Conservation (phyloP, 64 coral and sea anemone genomes). For the Porites australiensis region DNA sequence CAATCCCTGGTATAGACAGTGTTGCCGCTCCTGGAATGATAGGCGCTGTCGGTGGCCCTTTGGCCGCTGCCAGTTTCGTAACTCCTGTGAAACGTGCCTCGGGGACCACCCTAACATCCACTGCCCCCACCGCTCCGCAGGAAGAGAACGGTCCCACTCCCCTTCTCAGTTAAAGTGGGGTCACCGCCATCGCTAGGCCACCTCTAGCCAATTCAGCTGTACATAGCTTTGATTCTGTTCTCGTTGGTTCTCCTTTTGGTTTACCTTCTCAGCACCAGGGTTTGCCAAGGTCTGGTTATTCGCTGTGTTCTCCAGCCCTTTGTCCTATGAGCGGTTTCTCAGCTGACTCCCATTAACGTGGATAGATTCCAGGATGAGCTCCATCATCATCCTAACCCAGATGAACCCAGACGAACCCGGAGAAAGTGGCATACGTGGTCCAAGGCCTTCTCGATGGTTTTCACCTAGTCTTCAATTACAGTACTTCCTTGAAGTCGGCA, state of each 20-base stretch:
- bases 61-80: background rate
- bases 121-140: background rate
- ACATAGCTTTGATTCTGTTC: background rate
- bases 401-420: no score
- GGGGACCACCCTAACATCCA: background rate
- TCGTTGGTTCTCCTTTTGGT: background rate
- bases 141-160: background rate
- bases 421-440: background rate
- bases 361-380: background rate
- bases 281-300: background rate
- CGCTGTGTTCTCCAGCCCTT: background rate
- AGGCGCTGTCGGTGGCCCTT: background rate
- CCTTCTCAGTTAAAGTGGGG: background rate
- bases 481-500: background rate
- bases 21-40: background rate
- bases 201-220: background rate
- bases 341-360: background rate
- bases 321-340: background rate
- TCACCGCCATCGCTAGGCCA: background rate
- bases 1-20: background rate
- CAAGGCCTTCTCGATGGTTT: background rate
- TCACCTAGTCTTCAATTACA: background rate
- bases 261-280: background rate
- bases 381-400: background rate
- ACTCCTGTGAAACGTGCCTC: background rate